Base-by-base conservation (phyloP, 2,888 invertebrate species). In the Protophormia terraenovae region DNA sequence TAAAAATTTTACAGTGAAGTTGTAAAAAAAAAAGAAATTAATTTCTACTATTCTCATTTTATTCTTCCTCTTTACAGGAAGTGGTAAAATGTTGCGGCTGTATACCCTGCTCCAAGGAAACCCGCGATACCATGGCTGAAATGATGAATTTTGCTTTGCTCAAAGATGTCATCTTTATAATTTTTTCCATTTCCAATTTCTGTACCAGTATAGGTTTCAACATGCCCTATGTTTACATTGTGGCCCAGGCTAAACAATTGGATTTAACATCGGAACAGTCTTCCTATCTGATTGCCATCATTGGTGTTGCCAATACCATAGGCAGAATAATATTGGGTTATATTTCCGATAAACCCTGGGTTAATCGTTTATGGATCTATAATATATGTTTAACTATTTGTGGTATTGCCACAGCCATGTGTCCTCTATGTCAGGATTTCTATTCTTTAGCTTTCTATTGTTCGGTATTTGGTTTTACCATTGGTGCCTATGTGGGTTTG, bases 401-500 rank as follows among this genome's bases (percentile, higher is more conserved):
- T 91, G 99, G 99, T 86, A 90, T 98, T 88, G 97, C 96, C 84
- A 98, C 98, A 27, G 95, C 95, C 45, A 91, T 97, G 89, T 96
- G 97, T 91, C 95, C 96, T 90, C 94, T 95, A 87, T 97, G 97
- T 92, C 92, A 92, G 88, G 95, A 95, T 88, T 97, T 96, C 92
- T 93, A 94, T 89, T 94, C 96, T 8, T 94, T 98, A 89, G 95
- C 96, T 22, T 89, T 96, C 75, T 99, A 97, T 92, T 95, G 97
- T 27, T 94, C 94, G 41, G 94, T 96, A 10, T 98, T 97, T 91
- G 98, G 98, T 72, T 97, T 97, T 90, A 97, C 97, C 19, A 97
- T 97, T 89, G 98, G 98, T 87, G 98, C 98, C 81, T 99, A 98
- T 92, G 98, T 98, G 64, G 98, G 98, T n/a, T 94, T 99, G 71